Base-by-base conservation (phyloP, 2,113 vertebrate species). In the Chaetodon trifascialis region DNA sequence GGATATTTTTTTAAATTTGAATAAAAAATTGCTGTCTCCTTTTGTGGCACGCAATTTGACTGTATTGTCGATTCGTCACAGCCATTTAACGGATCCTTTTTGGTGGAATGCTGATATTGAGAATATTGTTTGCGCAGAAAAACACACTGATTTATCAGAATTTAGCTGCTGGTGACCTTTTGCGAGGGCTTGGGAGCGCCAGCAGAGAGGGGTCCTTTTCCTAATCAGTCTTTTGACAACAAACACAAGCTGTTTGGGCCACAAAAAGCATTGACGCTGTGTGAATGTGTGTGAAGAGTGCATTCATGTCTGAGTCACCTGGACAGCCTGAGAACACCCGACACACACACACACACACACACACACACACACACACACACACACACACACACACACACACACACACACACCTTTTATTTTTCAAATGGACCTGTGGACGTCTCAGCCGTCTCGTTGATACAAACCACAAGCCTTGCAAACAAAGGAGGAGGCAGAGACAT, bases 211-310 rank as follows among this genome's bases (percentile, higher is more conserved):
- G 34, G 9, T 87, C 83, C 75, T 77, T 51, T 86, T 17, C 17
- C 78, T 40, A 76, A 89, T 92, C 75, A 82, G 75, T 70, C 84
- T 83, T 89, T 88, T 91, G 91, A 91, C 95, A 94, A 93, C 86
- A 93, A 93, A 90, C 89, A 91, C 0, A 73, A 86, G 81, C 76
- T 89, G 86, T 94, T 95, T 92, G 73, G 80, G 38, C 77, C 87
- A 91, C 91, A 83, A 70, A 90, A 81, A 71, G 46, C 71, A 71
- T 4, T 84, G 59, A 64, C 38, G 74, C 79, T 65, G 76, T 79
- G 68, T 79, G 81, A 67, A 51, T 71, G 42, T 52, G 83, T 77
- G 77, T 70, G 68, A 74, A 63, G 69, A 69, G 70, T 40, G 64
- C 80, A 71, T 79, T 79, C 51, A 68, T 51, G 55, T 70, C 30